Base-by-base conservation (phyloP, 2,888 invertebrate species). In the Drosophila recens region DNA sequence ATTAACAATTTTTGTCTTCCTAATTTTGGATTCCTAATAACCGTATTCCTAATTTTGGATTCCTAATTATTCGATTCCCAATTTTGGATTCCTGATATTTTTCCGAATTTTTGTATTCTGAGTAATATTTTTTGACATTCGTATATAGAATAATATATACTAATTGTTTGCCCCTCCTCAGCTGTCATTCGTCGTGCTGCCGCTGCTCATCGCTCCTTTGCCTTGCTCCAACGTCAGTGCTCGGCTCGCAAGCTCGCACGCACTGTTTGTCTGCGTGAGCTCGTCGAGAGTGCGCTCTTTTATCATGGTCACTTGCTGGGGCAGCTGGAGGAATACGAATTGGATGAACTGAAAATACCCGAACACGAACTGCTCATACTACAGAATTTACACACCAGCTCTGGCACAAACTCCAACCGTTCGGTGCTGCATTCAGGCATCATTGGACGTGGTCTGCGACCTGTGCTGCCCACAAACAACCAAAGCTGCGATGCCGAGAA, bases 391-490 rank as follows among this genome's bases (percentile, higher is more conserved):
- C 96, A 95, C 93, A 96, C 96, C 90, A 96, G 95, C 80, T 93
- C 93, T 5, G 93, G 91, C 0, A 82, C 90, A 1, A 93, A 90
- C 94, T 96, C 90, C 95, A 98, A 93, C 96, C 97, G 51, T 1
- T 92, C 93, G 0, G 97, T 98, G 3, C 96, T 98, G 92, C 98
- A 98, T 93, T 97, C 98, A 0, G 98, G 98, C 3, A 95, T 98
- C 62, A 97, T 98, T 76, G 97, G 98, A n/a, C 90, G 91, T 20
- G 93, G 93, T 1, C 54, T 92, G 6, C 86, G 92, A 9, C 86
- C 90, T 0, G 86, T 90, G 11, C 74, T 84, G 56, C 75, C 76
- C 8, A 64, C 67, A 4, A 78, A 84, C 9, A 67, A 67, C 8
- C 69, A 75, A 33, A 81, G 77, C 17, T 91, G 91, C 36, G 89